Evolutionary conservation across 2,888 invertebrate genomes (phyloP), one percentile per base, ranked within the genome.

Genomic region (Cosmia trapezina): DNA sequence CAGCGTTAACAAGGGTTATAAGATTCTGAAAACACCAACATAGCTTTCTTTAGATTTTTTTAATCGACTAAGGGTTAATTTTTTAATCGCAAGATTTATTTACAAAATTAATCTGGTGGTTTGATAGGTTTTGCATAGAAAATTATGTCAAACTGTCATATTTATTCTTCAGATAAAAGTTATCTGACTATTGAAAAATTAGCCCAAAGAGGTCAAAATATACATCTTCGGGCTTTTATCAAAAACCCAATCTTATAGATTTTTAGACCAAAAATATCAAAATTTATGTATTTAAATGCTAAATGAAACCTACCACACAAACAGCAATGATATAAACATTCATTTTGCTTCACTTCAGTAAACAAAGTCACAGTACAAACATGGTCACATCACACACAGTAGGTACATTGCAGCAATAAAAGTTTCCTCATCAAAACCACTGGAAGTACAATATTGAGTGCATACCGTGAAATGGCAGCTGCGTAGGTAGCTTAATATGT

Each of bases 391-490:
- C 67, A n/a, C 33, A 53, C 41, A 53, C 6, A 28, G 28, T 28
- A 28, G 28, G 47, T 69, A 70, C 69, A 28, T 63, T 61, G 37
- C 12, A 56, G 73, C 62, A 80, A 86, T 86, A 81, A 87, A 86
- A 86, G 33, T 80, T 84, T 80, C 57, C 61, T 79, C 77, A 87
- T 86, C 78, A 86, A 76, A 69, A 57, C 51, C 41, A 45, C 51
- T 53, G 65, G 22, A 54, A 72, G 43, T 70, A 61, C n/a, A 73
- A 78, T 84, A 86, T 82, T 80, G 82, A 81, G 85, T 76, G 76
- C 89, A 88, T 70, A 85, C 87, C 89, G 87, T 89, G 89, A 88
- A 89, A 89, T 89, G 60, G 73, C 53, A 17, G 53, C 33, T 33
- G 63, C n/a, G 17, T 53, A 7, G 53, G 33, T n/a, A 9, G n/a